These are phyloP conservation scores for Chaunax sp. DNA, from an alignment of 2,797 vertebrate genomes.

Conservation along the genomic window DNA sequence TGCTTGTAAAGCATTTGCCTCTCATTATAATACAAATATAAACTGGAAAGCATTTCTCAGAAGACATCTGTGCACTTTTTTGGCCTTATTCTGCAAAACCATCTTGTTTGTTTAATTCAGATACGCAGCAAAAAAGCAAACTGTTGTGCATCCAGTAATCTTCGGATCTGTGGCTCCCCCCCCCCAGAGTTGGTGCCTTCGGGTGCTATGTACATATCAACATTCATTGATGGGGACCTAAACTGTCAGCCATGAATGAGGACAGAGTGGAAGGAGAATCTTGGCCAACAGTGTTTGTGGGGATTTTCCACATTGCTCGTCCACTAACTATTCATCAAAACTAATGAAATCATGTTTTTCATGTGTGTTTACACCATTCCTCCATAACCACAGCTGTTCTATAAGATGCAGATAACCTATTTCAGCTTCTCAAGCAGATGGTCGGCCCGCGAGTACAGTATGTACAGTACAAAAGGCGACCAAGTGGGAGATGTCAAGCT, in stretches of 20 bases:
- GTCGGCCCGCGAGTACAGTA: not conserved
- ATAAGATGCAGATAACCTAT: not conserved
- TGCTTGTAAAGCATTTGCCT: slow-evolving; percentile 46
- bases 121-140: slow-evolving; percentile 9
- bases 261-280: slow-evolving; percentile 14
- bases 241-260: slow-evolving; percentile 20
- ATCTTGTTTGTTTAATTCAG: not conserved
- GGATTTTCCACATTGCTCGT: slow-evolving; percentile 38
- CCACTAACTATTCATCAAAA: slow-evolving; percentile 16
- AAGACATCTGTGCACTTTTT: not conserved
- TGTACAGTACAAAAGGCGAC: slow-evolving; percentile 7
- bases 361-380: not conserved
- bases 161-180: not conserved
- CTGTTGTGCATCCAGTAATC: slow-evolving; percentile 10
- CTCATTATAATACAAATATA: slow-evolving; percentile 34
- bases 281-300: slow-evolving; percentile 18
- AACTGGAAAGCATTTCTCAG: slow-evolving; percentile 1
- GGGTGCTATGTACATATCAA: slow-evolving; percentile 45
- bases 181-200: slow-evolving; percentile 21
- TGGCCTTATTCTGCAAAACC: slow-evolving; percentile 1
- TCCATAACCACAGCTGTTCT: not conserved
- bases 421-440: slow-evolving; percentile 10
- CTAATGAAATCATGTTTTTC: slow-evolving; percentile 12
- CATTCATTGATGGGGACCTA: not conserved
- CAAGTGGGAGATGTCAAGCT: slow-evolving; percentile 23